A percentile compares a stretch with the other conserved stretches of the same genome.
Conservation (phyloP, 2,113 vertebrate species). For the Bufo bufo region DNA sequence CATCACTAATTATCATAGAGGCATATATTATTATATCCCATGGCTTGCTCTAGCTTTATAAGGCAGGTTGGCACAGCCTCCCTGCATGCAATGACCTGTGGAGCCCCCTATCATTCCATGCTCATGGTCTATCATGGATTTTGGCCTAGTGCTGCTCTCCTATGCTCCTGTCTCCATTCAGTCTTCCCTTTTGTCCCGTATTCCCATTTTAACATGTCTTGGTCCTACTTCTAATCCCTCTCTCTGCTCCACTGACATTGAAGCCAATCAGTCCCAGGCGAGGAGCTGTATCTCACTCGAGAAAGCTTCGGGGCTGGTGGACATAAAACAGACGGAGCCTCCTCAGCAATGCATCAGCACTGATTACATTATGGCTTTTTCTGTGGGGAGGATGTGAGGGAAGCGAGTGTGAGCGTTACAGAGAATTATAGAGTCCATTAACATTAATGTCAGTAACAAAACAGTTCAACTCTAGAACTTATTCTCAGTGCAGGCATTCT, state of each 20-base stretch:
- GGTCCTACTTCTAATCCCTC: constrained; percentile 24
- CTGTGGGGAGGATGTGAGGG: constrained; percentile 51
- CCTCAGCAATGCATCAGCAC: constrained; percentile 55
- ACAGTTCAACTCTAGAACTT: constrained; percentile 44
- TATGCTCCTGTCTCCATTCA: neutral
- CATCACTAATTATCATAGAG: neutral
- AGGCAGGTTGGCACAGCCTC: no score
- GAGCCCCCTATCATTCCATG: neutral
- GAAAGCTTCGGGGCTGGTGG: constrained; percentile 53
- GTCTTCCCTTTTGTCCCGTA: neutral
- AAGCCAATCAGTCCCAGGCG: constrained; percentile 54
- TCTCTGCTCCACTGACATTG: constrained; percentile 44
- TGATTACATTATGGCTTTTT: constrained; percentile 58
- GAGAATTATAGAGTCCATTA: constrained; percentile 60
- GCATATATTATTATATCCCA: neutral
- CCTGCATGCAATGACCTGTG: neutral
- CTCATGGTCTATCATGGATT: neutral
- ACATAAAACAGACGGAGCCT: constrained; percentile 55
- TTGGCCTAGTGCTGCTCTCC: neutral
- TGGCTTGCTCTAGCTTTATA: neutral
- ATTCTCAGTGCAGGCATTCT: constrained; percentile 52
- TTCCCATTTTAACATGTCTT: constrained; percentile 7
- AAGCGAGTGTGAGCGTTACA: constrained; percentile 49
- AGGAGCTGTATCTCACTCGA: constrained; percentile 52
- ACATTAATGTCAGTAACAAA: constrained; percentile 57